Evolutionary conservation across 2,797 vertebrate genomes (phyloP).

Genomic region (Menidia menidia): DNA sequence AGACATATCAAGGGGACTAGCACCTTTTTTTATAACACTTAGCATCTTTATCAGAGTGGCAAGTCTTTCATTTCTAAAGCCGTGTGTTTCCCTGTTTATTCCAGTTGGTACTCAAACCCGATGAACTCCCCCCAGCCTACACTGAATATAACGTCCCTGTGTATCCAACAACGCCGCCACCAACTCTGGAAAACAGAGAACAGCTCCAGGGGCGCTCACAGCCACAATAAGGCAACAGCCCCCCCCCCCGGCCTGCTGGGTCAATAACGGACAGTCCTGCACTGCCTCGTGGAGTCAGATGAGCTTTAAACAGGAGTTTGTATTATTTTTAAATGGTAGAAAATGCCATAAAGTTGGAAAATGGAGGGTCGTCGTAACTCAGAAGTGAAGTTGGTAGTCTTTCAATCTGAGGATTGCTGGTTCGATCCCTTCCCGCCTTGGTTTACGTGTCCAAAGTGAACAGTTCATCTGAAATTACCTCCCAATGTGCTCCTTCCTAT

Average conservation of each 20-base stretch:
- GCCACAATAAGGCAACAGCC: slow-evolving; percentile 12
- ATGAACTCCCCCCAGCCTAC: slow-evolving; percentile 71
- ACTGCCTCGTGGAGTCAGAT: slow-evolving; percentile 19
- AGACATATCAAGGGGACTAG: no score
- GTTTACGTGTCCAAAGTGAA: no score
- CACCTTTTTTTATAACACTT: no score
- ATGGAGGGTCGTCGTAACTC: no score
- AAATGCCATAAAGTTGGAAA: not conserved
- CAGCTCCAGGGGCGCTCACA: slow-evolving; percentile 21
- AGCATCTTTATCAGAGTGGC: no score
- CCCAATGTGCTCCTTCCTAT: no score
- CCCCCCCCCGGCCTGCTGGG: not conserved
- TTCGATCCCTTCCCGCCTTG: no score
- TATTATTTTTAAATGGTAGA: slow-evolving; percentile 13
- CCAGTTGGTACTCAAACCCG: slow-evolving; percentile 69
- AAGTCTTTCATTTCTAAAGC: not conserved
- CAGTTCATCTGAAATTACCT: no score
- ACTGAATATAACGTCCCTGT: slow-evolving; percentile 49
- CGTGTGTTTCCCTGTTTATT: slow-evolving; percentile 28
- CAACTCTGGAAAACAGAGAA: slow-evolving; percentile 17
- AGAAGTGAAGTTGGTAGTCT: no score
- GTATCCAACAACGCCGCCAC: slow-evolving; percentile 26
- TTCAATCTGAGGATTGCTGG: no score
- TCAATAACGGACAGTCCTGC: slow-evolving; percentile 24
- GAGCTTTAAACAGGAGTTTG: slow-evolving; percentile 9